Evolutionary conservation across 2,888 invertebrate genomes (phyloP), one percentile per base, ranked within the genome.

Genomic region (Platycheirus rosarum): DNA sequence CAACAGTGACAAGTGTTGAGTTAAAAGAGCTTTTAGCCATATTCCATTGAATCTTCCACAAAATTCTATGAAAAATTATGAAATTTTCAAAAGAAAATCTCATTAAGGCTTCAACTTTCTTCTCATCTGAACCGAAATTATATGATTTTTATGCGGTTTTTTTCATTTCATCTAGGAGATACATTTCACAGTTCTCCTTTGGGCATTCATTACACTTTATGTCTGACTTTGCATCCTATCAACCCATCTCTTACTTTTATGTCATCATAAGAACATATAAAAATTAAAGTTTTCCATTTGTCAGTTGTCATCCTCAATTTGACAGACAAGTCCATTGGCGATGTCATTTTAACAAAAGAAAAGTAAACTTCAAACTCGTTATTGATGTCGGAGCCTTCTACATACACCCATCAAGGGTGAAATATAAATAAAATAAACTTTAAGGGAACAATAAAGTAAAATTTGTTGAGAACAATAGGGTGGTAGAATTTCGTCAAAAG

Each of bases 121-220:
- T 68, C 42, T 68, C 42, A 23, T 26, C 40, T 57, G 62, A 53
- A 66, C 14, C 49, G 60, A 66, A 62, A 40, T 74, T 74, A 48
- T 53, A 32, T 65, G 63, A 70, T 7, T 55, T 49, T 23, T 26
- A 37, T 9, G 16, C 14, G 29, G 29, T 32, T 63, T 68, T 40
- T 49, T 51, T 65, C 35, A 37, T 37, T 60, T 20, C 8, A n/a
- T 57, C 40, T 60, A 16, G 16, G 18, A 16, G 18, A 16, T 37
- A 32, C 32, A 51, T 32, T 51, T 51, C 32, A 53, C 16, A 53
- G 62, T 74, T 53, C 13, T 77, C 77, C 82, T 77, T 73, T 68
- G 71, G 82, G 82, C 82, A 68, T 82, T 82, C 68, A 82, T 82
- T 82, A 77, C 77, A 82, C 82, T 82, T 73, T 82, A 66, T 68